These are phyloP conservation scores for Erebia palarica DNA, from an alignment of 2,888 invertebrate species.

Conservation along the genomic window DNA sequence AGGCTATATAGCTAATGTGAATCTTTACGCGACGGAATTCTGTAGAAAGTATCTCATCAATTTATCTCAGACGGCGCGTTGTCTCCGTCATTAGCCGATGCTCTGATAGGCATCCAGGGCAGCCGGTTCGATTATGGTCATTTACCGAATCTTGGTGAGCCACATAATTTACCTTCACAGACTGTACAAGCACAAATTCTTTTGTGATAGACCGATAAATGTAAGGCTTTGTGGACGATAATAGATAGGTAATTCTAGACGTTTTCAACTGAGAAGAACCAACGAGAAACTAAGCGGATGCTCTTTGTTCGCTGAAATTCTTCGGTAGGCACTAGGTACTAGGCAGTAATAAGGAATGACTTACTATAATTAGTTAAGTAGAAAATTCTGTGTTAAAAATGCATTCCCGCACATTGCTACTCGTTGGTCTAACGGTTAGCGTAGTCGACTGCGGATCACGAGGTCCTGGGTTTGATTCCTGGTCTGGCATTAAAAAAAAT, in stretches of 20 bases:
- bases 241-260: neutral
- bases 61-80: conserved; percentile 36
- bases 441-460: too few species aligned
- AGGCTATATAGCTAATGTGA: conserved; percentile 9
- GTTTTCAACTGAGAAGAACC: too few species aligned
- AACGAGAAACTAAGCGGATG: too few species aligned
- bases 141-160: conserved; percentile 45
- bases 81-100: conserved; percentile 40
- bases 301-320: too few species aligned
- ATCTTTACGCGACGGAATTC: conserved; percentile 25
- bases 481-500: too few species aligned
- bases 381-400: too few species aligned
- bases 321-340: too few species aligned
- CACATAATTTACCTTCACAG: conserved; percentile 36
- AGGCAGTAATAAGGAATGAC: too few species aligned
- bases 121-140: conserved; percentile 43
- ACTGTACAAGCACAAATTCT: conserved; percentile 20
- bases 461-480: too few species aligned
- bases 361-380: too few species aligned
- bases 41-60: conserved; percentile 37
- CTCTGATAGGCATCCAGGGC: conserved; percentile 50
- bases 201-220: conserved; percentile 25
- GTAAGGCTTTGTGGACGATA: neutral
- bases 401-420: too few species aligned
- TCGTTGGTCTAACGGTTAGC: too few species aligned